phyloP scores from a whole-genome alignment of 2,113 vertebrate species.

The Oreotrochilus melanogaster region DNA sequence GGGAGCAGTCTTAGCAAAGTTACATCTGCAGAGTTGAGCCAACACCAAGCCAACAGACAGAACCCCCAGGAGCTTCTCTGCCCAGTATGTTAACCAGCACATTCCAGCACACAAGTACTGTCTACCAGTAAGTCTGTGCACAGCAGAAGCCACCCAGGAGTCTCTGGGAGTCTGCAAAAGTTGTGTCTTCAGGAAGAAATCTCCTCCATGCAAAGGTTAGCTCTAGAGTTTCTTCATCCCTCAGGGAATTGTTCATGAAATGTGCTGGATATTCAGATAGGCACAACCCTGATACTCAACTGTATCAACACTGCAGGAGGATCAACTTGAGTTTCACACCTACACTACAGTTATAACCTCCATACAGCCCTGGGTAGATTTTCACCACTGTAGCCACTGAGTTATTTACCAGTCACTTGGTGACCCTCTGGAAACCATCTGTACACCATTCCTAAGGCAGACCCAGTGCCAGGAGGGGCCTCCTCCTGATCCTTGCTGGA shows the following conservation, averaged over 20 bases:
- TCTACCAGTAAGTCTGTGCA: not conserved
- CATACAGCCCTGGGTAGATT: fast-evolving
- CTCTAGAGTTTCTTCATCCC: not conserved
- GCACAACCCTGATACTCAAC: not conserved
- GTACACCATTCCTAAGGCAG: not conserved
- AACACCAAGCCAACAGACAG: not conserved
- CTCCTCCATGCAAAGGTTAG: not conserved
- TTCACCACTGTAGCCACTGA: not conserved
- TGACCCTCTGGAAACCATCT: not conserved
- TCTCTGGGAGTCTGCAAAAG: not conserved
- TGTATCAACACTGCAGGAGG: not conserved
- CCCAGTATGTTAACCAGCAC: not conserved
- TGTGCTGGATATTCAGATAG: not conserved
- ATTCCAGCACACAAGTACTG: not conserved
- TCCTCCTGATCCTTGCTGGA: not conserved
- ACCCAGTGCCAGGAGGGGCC: not conserved
- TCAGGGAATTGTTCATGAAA: not conserved
- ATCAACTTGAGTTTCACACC: not conserved
- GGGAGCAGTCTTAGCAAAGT: not conserved
- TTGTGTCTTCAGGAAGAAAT: not conserved
- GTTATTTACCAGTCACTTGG: not conserved
- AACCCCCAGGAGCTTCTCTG: not conserved
- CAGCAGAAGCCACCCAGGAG: not conserved
- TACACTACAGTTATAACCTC: not conserved
- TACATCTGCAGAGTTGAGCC: fast-evolving